phyloP scores from a whole-genome alignment of 2,113 vertebrate genomes.

The Romanogobio albipinnatus region DNA sequence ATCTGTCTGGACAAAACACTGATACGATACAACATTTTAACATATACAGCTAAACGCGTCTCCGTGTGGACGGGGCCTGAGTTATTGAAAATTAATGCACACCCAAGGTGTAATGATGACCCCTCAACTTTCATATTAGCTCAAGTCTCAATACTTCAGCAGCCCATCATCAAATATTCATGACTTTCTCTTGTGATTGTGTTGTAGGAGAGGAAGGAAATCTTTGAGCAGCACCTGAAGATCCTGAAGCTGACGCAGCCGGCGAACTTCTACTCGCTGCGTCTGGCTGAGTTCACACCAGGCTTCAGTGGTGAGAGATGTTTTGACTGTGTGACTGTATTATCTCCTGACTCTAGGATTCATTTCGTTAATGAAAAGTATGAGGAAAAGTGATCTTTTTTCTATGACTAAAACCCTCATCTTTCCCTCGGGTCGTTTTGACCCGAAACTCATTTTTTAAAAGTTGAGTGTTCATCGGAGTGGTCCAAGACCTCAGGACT shows the following conservation, averaged over 20 bases:
- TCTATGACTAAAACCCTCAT: too few species aligned
- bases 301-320: conserved; percentile 89
- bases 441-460: too few species aligned
- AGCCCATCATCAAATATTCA: background rate
- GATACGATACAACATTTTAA: too few species aligned
- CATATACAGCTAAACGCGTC: too few species aligned
- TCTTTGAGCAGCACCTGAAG: conserved; percentile 96
- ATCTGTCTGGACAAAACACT: too few species aligned
- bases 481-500: too few species aligned
- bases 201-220: conserved; percentile 91
- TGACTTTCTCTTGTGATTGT: background rate
- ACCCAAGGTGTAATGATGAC: background rate
- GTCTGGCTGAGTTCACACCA: conserved; percentile 92
- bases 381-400: too few species aligned
- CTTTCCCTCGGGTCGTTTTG: too few species aligned
- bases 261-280: conserved; percentile 87
- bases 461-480: too few species aligned
- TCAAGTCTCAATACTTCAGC: background rate
- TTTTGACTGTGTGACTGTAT: background rate
- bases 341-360: background rate
- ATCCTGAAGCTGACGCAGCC: conserved; percentile 88
- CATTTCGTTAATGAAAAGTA: too few species aligned
- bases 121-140: background rate
- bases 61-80: background rate
- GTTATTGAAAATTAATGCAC: background rate